Conservation (phyloP, 2,113 vertebrate genomes). For the Chloropsis cyanopogon region DNA sequence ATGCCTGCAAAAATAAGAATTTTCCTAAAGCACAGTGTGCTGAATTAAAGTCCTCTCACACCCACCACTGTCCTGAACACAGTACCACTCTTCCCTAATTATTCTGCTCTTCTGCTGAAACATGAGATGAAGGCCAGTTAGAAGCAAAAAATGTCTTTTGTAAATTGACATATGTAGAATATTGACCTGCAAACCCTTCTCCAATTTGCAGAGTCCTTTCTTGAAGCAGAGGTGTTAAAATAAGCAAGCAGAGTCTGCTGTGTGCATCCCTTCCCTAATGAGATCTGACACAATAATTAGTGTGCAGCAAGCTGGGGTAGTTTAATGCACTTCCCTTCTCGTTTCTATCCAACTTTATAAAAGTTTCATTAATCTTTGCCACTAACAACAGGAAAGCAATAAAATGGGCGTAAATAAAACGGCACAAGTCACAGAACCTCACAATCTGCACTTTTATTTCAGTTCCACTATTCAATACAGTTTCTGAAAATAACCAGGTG, state of each 20-base stretch:
- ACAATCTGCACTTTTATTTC: background rate
- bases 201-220: background rate
- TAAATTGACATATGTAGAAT: background rate
- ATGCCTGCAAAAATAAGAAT: background rate
- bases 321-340: background rate
- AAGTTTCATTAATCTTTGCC: constrained; percentile 35
- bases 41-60: background rate
- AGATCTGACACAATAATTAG: constrained; percentile 29
- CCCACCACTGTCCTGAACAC: background rate
- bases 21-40: background rate
- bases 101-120: background rate
- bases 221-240: background rate
- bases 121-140: background rate
- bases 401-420: background rate
- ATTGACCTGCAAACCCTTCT: background rate
- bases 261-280: background rate
- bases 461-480: background rate
- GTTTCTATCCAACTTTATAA: background rate
- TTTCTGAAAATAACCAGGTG: background rate
- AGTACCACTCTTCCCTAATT: background rate
- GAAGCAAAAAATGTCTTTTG: background rate
- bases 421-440: background rate
- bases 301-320: background rate
- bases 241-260: background rate
- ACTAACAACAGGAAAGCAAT: background rate